Evolutionary conservation across 2,797 vertebrate genomes (phyloP).

Genomic region (Siniperca scherzeri): DNA sequence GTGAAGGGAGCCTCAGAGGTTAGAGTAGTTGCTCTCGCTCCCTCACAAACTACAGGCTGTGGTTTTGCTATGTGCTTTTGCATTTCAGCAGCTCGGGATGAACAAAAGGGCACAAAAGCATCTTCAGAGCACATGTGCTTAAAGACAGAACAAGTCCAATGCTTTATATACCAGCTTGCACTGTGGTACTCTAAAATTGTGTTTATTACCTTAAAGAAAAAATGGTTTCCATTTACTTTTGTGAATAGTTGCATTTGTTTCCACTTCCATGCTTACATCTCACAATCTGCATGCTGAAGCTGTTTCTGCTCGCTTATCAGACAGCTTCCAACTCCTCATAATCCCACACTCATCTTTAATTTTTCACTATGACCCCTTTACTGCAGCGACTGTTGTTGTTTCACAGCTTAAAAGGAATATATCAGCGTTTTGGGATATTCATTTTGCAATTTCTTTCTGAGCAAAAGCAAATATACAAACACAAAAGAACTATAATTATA

Average conservation of each 20-base stretch:
- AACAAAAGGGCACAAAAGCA: neutral
- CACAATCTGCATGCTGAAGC: neutral
- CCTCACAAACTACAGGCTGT: neutral
- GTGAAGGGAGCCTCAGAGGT: slow-evolving; percentile 4
- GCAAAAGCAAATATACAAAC: too few species aligned
- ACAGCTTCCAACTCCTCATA: too few species aligned
- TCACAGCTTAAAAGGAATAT: neutral
- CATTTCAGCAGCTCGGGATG: neutral
- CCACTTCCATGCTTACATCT: neutral
- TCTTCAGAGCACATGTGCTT: neutral
- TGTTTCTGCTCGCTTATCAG: neutral
- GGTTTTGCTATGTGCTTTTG: neutral
- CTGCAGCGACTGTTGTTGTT: too few species aligned
- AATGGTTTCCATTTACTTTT: neutral
- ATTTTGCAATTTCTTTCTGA: too few species aligned
- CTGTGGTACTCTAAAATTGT: neutral
- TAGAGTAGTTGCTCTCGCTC: neutral
- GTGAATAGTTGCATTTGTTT: neutral
- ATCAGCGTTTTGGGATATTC: too few species aligned
- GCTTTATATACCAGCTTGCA: neutral
- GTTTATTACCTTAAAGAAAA: neutral
- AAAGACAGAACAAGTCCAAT: neutral
- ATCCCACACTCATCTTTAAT: too few species aligned
- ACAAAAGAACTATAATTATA: too few species aligned
- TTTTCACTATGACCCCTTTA: too few species aligned